phyloP scores from a whole-genome alignment of 1,140 invertebrate genomes.

The Laupala kohalensis region DNA sequence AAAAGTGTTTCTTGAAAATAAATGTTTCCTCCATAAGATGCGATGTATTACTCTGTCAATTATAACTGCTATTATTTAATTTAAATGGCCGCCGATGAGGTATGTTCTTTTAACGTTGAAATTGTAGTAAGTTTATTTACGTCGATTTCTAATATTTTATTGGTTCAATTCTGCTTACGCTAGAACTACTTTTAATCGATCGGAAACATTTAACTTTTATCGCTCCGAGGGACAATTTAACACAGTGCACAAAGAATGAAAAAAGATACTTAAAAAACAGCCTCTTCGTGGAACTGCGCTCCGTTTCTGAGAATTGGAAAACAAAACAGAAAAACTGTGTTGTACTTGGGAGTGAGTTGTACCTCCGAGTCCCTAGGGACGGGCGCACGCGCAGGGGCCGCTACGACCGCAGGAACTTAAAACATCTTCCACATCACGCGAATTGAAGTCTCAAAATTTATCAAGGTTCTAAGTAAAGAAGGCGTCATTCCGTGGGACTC shows the following conservation, averaged over 20 bases:
- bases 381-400: too few relatives aligned
- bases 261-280: background rate
- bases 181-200: background rate
- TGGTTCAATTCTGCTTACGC: too few relatives aligned
- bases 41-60: too few relatives aligned
- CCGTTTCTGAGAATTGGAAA: background rate
- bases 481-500: background rate
- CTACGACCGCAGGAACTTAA: background rate
- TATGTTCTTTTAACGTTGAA: too few relatives aligned
- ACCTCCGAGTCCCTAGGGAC: too few relatives aligned
- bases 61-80: too few relatives aligned
- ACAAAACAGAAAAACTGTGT: background rate
- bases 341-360: too few relatives aligned
- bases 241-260: background rate
- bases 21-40: too few relatives aligned
- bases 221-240: background rate
- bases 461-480: background rate
- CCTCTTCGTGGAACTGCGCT: background rate
- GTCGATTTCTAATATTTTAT: too few relatives aligned
- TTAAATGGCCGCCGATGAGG: too few relatives aligned
- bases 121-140: too few relatives aligned
- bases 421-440: background rate
- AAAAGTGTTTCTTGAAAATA: too few relatives aligned
- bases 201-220: background rate
- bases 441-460: background rate